Evolutionary conservation across 2,797 vertebrate genomes (phyloP).

Genomic region (Zalophus californianus): DNA sequence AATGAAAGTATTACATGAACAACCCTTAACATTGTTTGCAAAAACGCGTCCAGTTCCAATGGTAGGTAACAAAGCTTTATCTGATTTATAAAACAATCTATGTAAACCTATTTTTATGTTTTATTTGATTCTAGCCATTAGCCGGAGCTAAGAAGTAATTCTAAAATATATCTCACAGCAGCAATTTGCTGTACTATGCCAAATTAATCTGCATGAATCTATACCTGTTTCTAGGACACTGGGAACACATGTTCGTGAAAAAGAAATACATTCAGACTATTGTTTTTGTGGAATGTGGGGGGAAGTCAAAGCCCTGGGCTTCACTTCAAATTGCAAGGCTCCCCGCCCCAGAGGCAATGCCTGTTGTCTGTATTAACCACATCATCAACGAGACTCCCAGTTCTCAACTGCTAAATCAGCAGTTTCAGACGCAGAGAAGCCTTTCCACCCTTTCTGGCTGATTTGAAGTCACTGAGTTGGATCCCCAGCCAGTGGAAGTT

Average conservation of each 20-base stretch:
- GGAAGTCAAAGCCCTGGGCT: constrained; percentile 72
- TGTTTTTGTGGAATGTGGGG: constrained; percentile 77
- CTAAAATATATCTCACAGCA: constrained; percentile 85
- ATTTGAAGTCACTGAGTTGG: constrained; percentile 79
- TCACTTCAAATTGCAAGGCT: constrained; percentile 68
- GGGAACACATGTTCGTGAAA: constrained; percentile 66
- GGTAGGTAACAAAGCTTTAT: constrained; percentile 87
- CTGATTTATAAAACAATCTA: constrained; percentile 88
- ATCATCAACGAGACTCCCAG: constrained; percentile 65
- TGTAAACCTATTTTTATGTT: constrained; percentile 88
- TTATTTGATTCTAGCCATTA: constrained; percentile 90
- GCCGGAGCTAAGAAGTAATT: constrained; percentile 86
- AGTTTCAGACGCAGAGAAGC: constrained; percentile 70
- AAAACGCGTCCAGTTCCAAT: constrained; percentile 82
- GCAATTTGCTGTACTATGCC: constrained; percentile 83
- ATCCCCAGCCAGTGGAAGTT: constrained; percentile 73
- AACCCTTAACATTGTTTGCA: constrained; percentile 83
- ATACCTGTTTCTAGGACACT: constrained; percentile 82
- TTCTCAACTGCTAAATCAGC: constrained; percentile 79
- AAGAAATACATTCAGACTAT: constrained; percentile 76
- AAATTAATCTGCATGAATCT: constrained; percentile 89
- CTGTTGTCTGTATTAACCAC: constrained; percentile 67
- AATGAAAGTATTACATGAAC: constrained; percentile 86
- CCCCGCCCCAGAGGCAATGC: constrained; percentile 67
- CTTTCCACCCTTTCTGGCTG: constrained; percentile 77